phyloP scores from a whole-genome alignment of 2,113 vertebrate species.

The Ancistrus triradiatus region DNA sequence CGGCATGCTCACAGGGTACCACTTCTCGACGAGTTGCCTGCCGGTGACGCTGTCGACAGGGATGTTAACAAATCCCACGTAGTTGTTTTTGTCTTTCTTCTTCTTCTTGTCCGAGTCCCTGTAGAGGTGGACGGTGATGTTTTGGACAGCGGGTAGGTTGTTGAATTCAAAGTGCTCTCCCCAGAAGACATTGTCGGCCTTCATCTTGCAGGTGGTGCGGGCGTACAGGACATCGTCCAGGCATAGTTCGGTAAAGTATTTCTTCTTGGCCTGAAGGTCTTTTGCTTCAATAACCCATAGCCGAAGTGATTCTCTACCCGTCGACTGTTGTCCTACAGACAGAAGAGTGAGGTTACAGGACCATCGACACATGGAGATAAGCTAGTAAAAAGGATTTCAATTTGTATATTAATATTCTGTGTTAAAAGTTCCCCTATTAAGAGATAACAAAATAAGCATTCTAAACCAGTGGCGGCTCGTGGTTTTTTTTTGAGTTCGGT shows the following conservation, averaged over 20 bases:
- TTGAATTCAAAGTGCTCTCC: conserved; percentile 99
- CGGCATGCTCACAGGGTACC: conserved; percentile 87
- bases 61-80: conserved; percentile 89
- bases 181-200: conserved; percentile 98
- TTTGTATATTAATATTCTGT: too few relatives aligned
- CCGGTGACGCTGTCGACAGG: conserved; percentile 79
- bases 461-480: too few relatives aligned
- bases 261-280: conserved; percentile 96
- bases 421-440: too few relatives aligned
- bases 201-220: conserved; percentile 97
- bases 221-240: conserved; percentile 95
- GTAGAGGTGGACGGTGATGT: conserved; percentile 89
- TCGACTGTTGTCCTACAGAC: conserved; percentile 89
- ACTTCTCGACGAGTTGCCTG: conserved; percentile 93
- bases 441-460: too few relatives aligned
- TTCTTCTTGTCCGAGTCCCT: conserved; percentile 98
- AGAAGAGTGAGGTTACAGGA: conserved; percentile 9
- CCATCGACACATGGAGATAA: background rate
- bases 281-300: conserved; percentile 98
- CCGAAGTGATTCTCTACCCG: conserved; percentile 91
- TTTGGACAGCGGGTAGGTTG: conserved; percentile 86
- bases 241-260: conserved; percentile 94
- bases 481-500: too few relatives aligned
- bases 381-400: too few relatives aligned
- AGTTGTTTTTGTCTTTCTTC: conserved; percentile 98